phyloP scores from a whole-genome alignment of 2,888 invertebrate genomes.

The Phasia obesa region DNA sequence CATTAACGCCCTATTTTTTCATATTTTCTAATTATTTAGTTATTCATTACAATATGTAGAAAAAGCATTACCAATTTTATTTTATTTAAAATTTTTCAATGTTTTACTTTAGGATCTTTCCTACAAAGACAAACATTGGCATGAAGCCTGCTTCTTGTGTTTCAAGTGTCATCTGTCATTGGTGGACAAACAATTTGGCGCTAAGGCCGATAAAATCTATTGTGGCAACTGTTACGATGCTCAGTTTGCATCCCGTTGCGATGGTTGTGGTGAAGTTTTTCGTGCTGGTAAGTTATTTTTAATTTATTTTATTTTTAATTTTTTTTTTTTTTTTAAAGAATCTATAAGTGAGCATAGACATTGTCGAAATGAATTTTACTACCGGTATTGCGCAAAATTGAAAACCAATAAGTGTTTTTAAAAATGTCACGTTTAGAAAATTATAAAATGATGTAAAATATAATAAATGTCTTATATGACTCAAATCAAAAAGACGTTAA shows the following conservation, averaged over 20 bases:
- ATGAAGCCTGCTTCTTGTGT: slow-evolving; percentile 99
- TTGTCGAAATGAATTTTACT: not conserved
- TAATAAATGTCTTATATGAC: slow-evolving; percentile 24
- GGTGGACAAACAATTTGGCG: slow-evolving; percentile 99
- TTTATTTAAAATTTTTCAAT: not conserved
- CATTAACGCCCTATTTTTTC: too few relatives aligned
- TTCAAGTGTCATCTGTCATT: slow-evolving; percentile 98
- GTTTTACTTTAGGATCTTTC: slow-evolving; percentile 92
- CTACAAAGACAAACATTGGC: slow-evolving; percentile 99
- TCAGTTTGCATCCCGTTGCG: slow-evolving; percentile 99
- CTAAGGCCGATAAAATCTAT: slow-evolving; percentile 99
- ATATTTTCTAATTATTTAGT: too few relatives aligned
- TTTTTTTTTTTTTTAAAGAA: slow-evolving; percentile 4
- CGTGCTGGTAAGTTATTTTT: slow-evolving; percentile 92
- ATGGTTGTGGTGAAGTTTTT: slow-evolving; percentile 99
- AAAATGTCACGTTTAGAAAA: slow-evolving; percentile 20
- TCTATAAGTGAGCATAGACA: slow-evolving; percentile 16
- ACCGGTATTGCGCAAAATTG: too few relatives aligned
- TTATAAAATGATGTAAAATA: too few relatives aligned
- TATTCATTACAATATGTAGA: too few relatives aligned
- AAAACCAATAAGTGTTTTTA: too few relatives aligned
- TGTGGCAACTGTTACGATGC: slow-evolving; percentile 99
- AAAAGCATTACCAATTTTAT: not conserved
- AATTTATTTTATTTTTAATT: slow-evolving; percentile 9
- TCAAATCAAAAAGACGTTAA: slow-evolving; percentile 38